Conservation (phyloP, 30 jellyfish, hydroid and myxozoan species). For the Nemopilema nomurai region DNA sequence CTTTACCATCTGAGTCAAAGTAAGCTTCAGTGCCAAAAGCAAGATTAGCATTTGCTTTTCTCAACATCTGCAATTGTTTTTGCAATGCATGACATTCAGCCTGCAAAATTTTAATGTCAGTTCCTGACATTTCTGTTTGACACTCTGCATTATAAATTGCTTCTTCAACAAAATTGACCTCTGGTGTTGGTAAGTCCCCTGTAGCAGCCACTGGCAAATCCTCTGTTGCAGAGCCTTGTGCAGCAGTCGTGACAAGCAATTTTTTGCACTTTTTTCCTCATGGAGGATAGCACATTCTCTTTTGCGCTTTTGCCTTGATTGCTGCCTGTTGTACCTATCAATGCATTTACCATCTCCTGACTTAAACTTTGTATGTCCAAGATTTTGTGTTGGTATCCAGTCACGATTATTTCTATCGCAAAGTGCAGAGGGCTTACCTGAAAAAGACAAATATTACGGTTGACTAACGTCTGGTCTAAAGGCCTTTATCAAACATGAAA, state of each 20-base stretch:
- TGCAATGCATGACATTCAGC: constrained; percentile 1
- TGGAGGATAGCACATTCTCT: background rate
- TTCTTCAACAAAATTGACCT: background rate
- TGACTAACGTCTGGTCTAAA: background rate
- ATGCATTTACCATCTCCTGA: background rate
- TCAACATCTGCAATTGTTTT: background rate
- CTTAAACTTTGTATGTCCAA: constrained; percentile 7
- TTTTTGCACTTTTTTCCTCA: background rate
- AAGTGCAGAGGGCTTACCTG: constrained; percentile 20
- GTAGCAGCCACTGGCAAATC: background rate
- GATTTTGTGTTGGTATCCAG: constrained; percentile 13
- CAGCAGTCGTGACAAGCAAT: background rate
- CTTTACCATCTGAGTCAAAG: constrained; percentile 36
- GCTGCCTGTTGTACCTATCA: constrained; percentile 3
- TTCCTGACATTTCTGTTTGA: constrained; percentile 5
- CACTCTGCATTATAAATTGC: background rate
- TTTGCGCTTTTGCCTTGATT: constrained; percentile 12
- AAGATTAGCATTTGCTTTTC: background rate
- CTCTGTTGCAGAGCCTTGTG: background rate
- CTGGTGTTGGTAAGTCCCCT: background rate
- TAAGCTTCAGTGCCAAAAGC: constrained; percentile 42
- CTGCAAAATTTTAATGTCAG: background rate
- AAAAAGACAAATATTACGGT: background rate
- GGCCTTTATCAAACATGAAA: background rate
- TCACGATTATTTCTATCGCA: constrained; percentile 3